Percentiles rank a stretch among this genome's conserved stretches.
Evolutionary conservation across 2,113 vertebrate species (phyloP).

Genomic region (Ploceus nigricollis): DNA sequence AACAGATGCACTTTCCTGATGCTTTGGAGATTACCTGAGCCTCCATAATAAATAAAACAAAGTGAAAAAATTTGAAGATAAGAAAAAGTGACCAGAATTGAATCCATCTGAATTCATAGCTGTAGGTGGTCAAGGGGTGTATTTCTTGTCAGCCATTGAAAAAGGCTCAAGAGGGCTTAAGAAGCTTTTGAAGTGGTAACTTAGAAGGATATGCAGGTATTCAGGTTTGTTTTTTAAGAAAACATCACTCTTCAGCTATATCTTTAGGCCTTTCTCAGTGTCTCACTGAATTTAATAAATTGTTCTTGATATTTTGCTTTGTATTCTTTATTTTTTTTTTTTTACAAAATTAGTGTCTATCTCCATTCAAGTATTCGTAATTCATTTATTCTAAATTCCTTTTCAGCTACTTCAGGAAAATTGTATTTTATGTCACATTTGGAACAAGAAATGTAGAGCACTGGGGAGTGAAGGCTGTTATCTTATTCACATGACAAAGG

Average conservation of each 20-base stretch:
- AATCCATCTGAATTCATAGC: not conserved
- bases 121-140: not conserved
- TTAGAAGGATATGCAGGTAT: not conserved
- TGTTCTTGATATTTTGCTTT: not conserved
- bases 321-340: not conserved
- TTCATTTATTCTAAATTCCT: conserved; percentile 21
- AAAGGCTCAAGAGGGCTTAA: not conserved
- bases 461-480: conserved; percentile 40
- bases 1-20: not conserved
- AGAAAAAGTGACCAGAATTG: not conserved
- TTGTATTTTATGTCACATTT: conserved; percentile 16
- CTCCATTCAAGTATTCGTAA: not conserved
- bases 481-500: not conserved
- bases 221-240: not conserved
- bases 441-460: not conserved
- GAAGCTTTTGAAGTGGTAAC: not conserved
- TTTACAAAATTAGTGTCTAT: not conserved
- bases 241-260: not conserved
- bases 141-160: not conserved
- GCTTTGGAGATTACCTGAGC: not conserved
- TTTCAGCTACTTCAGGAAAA: not conserved
- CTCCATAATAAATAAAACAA: not conserved
- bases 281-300: not conserved
- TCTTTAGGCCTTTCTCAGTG: not conserved
- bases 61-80: not conserved